Percentiles rank a stretch among this genome's conserved stretches.
Conservation (phyloP, 2,888 invertebrate genomes). For the Rotaria macrura region DNA sequence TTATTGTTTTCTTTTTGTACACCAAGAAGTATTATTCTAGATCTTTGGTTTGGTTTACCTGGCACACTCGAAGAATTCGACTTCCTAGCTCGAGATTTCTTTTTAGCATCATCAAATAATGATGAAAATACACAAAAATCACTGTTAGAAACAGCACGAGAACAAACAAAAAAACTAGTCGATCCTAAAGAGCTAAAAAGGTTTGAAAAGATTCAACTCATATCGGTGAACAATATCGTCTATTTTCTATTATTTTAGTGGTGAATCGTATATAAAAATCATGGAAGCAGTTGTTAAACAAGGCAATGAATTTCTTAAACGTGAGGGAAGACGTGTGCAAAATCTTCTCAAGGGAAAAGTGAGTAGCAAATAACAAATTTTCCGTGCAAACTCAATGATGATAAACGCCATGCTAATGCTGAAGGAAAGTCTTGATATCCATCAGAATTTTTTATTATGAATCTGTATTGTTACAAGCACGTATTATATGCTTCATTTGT, state of each 20-base stretch:
- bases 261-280: background rate
- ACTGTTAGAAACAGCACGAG: background rate
- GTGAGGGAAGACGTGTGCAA: background rate
- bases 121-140: background rate
- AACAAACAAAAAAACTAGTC: background rate
- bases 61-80: background rate
- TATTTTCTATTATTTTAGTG: background rate
- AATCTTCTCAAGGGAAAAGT: conserved; percentile 17
- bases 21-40: background rate
- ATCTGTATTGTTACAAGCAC: background rate
- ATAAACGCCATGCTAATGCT: conserved; percentile 9
- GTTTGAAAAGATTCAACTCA: background rate
- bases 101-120: background rate
- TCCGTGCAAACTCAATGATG: background rate
- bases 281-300: background rate
- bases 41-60: background rate
- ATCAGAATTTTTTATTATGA: background rate
- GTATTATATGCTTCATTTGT: background rate
- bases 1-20: background rate
- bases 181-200: background rate
- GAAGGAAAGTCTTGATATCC: background rate
- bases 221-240: too few relatives aligned
- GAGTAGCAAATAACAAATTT: background rate
- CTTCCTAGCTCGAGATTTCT: background rate
- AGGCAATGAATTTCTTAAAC: background rate